phyloP scores from a whole-genome alignment of 2,113 vertebrate species.

The Ranitomeya imitator region DNA sequence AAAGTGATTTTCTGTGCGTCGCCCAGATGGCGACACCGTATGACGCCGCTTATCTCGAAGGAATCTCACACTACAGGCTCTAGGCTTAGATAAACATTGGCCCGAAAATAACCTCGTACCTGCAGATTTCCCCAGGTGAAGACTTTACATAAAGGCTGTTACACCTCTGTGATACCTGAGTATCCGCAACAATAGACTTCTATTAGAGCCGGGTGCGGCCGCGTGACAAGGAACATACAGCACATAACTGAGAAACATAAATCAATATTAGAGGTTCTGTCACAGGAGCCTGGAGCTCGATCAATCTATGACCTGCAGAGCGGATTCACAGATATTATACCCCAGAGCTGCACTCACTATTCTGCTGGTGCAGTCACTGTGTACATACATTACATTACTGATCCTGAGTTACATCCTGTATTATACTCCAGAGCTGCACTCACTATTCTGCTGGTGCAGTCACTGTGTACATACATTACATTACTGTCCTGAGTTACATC shows the following conservation, averaged over 20 bases:
- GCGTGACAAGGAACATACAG: slow-evolving; percentile 12
- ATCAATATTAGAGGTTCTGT: background rate
- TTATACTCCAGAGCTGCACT: too few species aligned
- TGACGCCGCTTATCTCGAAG: background rate
- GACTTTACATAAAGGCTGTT: slow-evolving; percentile 26
- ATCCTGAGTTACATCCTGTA: too few species aligned
- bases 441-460: too few species aligned
- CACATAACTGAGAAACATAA: background rate
- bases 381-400: too few species aligned
- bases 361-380: too few species aligned
- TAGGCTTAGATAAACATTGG: slow-evolving; percentile 23
- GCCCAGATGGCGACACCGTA: background rate
- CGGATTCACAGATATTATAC: background rate
- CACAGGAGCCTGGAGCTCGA: background rate
- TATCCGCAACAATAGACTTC: slow-evolving; percentile 34
- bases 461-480: too few species aligned
- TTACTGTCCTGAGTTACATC: too few species aligned
- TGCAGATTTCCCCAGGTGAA: background rate
- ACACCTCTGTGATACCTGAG: slow-evolving; percentile 26
- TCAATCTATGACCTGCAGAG: background rate
- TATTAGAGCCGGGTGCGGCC: slow-evolving; percentile 32
- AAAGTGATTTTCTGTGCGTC: background rate
- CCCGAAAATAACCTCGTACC: background rate
- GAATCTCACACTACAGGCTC: slow-evolving; percentile 9
- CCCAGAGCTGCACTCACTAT: too few species aligned